Evolutionary conservation across 2,797 vertebrate genomes (phyloP), one percentile per base, ranked within the genome.

Genomic region (Microctenopoma lineatum): DNA sequence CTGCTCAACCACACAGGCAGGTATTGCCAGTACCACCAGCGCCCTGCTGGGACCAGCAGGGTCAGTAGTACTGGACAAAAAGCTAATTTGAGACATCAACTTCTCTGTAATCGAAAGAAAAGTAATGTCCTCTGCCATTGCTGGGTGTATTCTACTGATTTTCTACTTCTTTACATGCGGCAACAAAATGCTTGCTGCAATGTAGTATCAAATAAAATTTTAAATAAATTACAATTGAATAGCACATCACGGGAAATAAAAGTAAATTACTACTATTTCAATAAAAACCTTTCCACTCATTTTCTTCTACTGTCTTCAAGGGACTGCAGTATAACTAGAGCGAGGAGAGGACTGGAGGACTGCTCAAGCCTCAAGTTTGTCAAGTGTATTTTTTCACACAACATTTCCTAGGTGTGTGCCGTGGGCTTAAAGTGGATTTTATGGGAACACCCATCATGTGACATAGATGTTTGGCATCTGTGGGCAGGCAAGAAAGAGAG

Each of bases 391-490:
- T 87, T 79, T 90, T 86, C 81, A 76, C 71, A 73, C 73, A 78
- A 71, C 48, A 67, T 77, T 67, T 80, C 75, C 65, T 72, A 85
- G 81, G 84, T 88, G 75, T 65, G 51, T 54, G 56, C 21, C 47
- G 38, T 70, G 65, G 83, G 84, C 82, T 89, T 92, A 83, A 87
- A 89, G 76, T 75, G 69, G 91, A 92, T 94, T 95, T 95, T 94
- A 94, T 92, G 80, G 85, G 89, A 92, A 92, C 92, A 93, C 83
- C 91, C 91, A 86, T 71, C 59, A 77, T 80, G 84, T 89, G 89
- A 90, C 81, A 85, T 89, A 82, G 86, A 56, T 27, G 77, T 77
- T 85, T 86, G 91, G 90, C 93, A 95, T 92, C 93, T 94, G 93
- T 77, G 13, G 74, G 66, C 63, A 75, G 80, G 78, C 83, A 75